Evolutionary conservation across 2,888 invertebrate genomes (phyloP).

Genomic region (Polymixis lichenea): DNA sequence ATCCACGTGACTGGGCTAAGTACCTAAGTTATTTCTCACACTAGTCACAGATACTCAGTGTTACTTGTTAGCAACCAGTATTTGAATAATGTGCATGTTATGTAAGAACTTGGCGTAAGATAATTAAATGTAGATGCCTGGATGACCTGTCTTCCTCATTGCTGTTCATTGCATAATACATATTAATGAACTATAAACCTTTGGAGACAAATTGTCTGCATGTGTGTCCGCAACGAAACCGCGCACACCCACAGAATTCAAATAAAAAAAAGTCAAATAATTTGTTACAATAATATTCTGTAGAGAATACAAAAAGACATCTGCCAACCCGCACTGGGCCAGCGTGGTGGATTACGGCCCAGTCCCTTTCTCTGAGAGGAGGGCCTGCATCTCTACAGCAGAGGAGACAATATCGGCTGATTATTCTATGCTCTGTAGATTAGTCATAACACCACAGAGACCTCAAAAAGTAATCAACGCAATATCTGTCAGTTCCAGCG

Average conservation of each 20-base stretch:
- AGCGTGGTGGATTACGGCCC: no score
- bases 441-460: background rate
- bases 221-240: background rate
- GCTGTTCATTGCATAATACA: conserved; percentile 45
- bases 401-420: no score
- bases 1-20: conserved; percentile 23
- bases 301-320: no score
- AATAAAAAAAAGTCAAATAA: background rate
- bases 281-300: background rate
- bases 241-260: background rate
- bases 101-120: conserved; percentile 39
- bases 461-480: background rate
- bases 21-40: conserved; percentile 26
- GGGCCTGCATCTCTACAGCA: no score
- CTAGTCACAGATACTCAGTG: conserved; percentile 16
- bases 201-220: conserved; percentile 20
- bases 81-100: conserved; percentile 53
- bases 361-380: no score
- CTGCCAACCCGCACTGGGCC: no score
- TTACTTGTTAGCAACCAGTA: conserved; percentile 33
- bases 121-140: conserved; percentile 49
- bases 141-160: conserved; percentile 62
- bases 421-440: background rate
- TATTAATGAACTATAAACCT: conserved; percentile 28
- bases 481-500: background rate